phyloP scores from a whole-genome alignment of 2,113 vertebrate species.

The Chunga burmeisteri region DNA sequence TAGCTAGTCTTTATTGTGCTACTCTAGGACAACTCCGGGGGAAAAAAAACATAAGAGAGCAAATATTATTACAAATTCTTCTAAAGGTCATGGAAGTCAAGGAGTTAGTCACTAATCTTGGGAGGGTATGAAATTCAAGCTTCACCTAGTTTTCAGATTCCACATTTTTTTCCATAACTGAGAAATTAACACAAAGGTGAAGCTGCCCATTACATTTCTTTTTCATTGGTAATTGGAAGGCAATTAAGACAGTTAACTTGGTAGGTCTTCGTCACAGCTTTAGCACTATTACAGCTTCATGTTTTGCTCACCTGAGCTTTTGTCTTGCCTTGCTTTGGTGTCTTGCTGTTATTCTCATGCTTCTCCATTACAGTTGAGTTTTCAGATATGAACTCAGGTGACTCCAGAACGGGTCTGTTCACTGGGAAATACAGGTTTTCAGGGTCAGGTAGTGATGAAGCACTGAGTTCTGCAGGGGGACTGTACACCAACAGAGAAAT shows the following conservation, averaged over 20 bases:
- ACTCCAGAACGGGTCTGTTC: background rate
- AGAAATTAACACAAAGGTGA: background rate
- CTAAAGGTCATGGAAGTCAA: background rate
- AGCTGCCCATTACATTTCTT: background rate
- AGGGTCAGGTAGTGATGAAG: background rate
- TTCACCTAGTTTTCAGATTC: background rate
- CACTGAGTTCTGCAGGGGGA: background rate
- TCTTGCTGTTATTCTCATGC: background rate
- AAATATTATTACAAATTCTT: background rate
- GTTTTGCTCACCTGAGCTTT: constrained; percentile 32
- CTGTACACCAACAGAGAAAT: background rate
- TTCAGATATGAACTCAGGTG: background rate
- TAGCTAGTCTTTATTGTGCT: background rate
- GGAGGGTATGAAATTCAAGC: background rate
- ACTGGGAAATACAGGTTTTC: background rate
- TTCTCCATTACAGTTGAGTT: background rate
- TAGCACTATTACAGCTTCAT: background rate
- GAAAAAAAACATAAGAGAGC: background rate
- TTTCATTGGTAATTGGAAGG: background rate
- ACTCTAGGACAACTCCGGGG: background rate
- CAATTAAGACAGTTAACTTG: background rate
- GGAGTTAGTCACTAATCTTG: background rate
- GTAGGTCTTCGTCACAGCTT: background rate
- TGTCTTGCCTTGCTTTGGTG: background rate
- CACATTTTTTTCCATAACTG: background rate